Percentiles rank a stretch among this genome's conserved stretches.
These are phyloP conservation scores for Ormia ochracea DNA, from an alignment of 2,888 invertebrate genomes.

Conservation along the genomic window DNA sequence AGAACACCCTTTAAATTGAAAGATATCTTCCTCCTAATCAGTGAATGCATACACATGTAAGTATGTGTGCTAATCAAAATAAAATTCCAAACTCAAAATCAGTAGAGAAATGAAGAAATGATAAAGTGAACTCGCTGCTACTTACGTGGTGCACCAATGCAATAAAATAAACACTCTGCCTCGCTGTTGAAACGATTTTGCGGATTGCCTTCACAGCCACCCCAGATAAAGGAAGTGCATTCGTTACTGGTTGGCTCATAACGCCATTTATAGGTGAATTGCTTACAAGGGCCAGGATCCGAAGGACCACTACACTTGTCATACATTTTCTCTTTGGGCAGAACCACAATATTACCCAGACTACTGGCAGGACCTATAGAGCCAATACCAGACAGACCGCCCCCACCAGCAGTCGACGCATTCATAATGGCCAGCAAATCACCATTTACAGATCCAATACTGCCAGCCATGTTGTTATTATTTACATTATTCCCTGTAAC, in stretches of 20 bases:
- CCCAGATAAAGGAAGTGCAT: conserved; percentile 82
- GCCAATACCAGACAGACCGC: conserved; percentile 25
- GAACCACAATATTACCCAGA: conserved; percentile 63
- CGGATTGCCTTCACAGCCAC: conserved; percentile 83
- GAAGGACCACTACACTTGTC: conserved; percentile 77
- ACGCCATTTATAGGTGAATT: conserved; percentile 83
- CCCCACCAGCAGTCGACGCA: conserved; percentile 44
- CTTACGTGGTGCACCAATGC: conserved; percentile 80
- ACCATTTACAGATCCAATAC: conserved; percentile 19
- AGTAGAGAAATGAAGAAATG: background rate
- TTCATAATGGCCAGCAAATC: conserved; percentile 47
- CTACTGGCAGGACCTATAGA: background rate
- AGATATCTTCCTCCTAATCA: too few relatives aligned
- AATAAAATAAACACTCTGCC: conserved; percentile 81
- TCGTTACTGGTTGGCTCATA: conserved; percentile 80
- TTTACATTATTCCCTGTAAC: conserved; percentile 52
- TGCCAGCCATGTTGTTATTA: conserved; percentile 39
- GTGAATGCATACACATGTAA: too few relatives aligned
- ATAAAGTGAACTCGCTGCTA: conserved; percentile 25
- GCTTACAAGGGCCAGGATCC: conserved; percentile 80
- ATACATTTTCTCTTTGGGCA: conserved; percentile 73
- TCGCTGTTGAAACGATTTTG: conserved; percentile 83
- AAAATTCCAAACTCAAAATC: background rate
- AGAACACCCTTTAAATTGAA: too few relatives aligned
- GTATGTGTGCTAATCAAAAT: too few relatives aligned